These are phyloP conservation scores for Meda fulgida DNA, from an alignment of 2,797 vertebrate genomes.

Conservation along the genomic window DNA sequence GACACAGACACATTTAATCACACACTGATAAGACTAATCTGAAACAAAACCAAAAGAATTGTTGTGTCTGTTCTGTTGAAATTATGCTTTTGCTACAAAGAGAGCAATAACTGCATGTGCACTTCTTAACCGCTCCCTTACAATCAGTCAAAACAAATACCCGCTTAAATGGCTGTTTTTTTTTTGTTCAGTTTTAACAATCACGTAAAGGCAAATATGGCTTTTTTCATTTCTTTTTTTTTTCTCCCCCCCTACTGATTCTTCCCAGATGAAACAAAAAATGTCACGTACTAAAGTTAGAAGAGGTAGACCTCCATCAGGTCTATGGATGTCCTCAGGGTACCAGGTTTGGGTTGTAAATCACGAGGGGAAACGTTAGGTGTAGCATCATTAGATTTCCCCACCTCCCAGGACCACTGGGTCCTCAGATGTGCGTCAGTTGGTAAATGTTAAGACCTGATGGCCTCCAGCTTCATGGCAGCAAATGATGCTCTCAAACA, in stretches of 20 bases:
- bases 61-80: constrained; percentile 6
- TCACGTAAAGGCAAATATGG: not conserved
- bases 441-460: constrained; percentile 59
- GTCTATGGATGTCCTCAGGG: constrained; percentile 7
- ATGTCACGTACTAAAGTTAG: not conserved
- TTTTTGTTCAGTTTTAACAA: not conserved
- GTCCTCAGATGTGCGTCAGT: constrained; percentile 63
- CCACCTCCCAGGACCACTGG: constrained; percentile 47
- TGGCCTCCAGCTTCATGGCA: constrained; percentile 10
- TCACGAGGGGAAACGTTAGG: constrained; percentile 36
- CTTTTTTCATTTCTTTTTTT: not conserved
- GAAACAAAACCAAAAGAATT: constrained; percentile 19
- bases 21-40: constrained; percentile 28
- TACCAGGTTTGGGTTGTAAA: constrained; percentile 9
- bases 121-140: not conserved
- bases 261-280: not conserved
- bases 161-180: not conserved
- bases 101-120: not conserved
- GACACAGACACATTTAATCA: constrained; percentile 33
- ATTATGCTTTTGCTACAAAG: constrained; percentile 4
- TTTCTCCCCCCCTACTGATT: not conserved
- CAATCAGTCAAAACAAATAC: constrained; percentile 15
- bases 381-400: constrained; percentile 48
- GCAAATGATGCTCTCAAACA: not conserved
- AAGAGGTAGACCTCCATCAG: not conserved